Percentiles rank a stretch among this genome's conserved stretches.
phyloP scores from a whole-genome alignment of 2,797 vertebrate species.

The Molossus alvarezi region DNA sequence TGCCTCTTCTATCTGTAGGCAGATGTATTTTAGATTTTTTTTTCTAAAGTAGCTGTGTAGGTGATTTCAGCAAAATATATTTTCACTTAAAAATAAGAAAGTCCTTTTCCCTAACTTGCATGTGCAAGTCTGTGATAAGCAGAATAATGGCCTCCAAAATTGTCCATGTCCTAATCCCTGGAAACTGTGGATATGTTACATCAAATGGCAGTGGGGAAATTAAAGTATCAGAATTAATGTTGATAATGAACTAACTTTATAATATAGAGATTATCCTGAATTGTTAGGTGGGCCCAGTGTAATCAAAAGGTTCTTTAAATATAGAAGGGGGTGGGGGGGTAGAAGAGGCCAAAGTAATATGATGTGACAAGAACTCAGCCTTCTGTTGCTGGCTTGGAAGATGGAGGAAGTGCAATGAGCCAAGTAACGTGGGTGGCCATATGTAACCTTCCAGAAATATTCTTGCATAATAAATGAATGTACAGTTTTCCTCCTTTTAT shows the following conservation, averaged over 20 bases:
- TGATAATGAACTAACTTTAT: constrained; percentile 18
- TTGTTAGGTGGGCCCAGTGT: not conserved
- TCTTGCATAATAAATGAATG: not conserved
- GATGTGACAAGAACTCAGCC: not conserved
- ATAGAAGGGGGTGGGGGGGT: not conserved
- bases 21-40: not conserved
- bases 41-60: constrained; percentile 46
- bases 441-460: constrained; percentile 37
- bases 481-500: constrained; percentile 50
- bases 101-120: not conserved
- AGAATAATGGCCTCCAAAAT: not conserved
- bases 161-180: not conserved
- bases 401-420: not conserved
- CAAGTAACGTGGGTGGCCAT: not conserved
- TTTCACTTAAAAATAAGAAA: constrained; percentile 50
- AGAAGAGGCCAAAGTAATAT: not conserved
- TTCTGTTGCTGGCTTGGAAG: constrained; percentile 29
- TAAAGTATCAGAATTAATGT: not conserved
- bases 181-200: constrained; percentile 1
- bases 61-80: constrained; percentile 26
- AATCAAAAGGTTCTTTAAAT: constrained; percentile 13
- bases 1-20: not conserved
- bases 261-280: constrained; percentile 3
- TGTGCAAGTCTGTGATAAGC: not conserved
- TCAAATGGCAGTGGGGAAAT: constrained; percentile 27